phyloP scores from a whole-genome alignment of 2,888 invertebrate species.

The Tribolium freemani region DNA sequence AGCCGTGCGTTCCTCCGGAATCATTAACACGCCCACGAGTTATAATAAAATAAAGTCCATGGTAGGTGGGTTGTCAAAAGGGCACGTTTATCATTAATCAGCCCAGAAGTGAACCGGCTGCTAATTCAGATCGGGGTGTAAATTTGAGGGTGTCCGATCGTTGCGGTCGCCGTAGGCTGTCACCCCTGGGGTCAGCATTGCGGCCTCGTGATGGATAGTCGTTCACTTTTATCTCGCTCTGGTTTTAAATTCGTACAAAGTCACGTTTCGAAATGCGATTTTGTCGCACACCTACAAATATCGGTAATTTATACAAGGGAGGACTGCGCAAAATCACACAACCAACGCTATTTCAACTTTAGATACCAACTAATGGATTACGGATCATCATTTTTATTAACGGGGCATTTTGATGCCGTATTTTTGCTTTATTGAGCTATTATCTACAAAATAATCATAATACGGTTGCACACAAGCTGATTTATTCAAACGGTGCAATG shows the following conservation, averaged over 20 bases:
- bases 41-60: constrained; percentile 39
- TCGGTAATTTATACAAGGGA: constrained; percentile 17
- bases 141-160: constrained; percentile 46
- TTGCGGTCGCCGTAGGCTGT: constrained; percentile 41
- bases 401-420: neutral
- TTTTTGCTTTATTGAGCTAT: neutral
- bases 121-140: constrained; percentile 45
- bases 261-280: constrained; percentile 35
- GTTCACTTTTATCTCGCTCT: constrained; percentile 36
- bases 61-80: constrained; percentile 26
- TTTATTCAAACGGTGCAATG: neutral
- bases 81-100: constrained; percentile 46
- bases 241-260: constrained; percentile 41
- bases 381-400: neutral
- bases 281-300: constrained; percentile 30
- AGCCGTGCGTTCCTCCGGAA: constrained; percentile 16
- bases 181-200: constrained; percentile 33
- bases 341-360: neutral
- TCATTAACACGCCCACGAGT: constrained; percentile 37
- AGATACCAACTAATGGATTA: neutral
- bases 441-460: neutral
- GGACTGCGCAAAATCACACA: neutral
- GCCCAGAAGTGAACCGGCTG: constrained; percentile 30
- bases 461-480: neutral
- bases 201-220: constrained; percentile 44